A percentile compares a stretch with the other conserved stretches of the same genome.
Evolutionary conservation across 92 coral and sea anemone species (phyloP).

Genomic region (Desmophyllum pertusum): DNA sequence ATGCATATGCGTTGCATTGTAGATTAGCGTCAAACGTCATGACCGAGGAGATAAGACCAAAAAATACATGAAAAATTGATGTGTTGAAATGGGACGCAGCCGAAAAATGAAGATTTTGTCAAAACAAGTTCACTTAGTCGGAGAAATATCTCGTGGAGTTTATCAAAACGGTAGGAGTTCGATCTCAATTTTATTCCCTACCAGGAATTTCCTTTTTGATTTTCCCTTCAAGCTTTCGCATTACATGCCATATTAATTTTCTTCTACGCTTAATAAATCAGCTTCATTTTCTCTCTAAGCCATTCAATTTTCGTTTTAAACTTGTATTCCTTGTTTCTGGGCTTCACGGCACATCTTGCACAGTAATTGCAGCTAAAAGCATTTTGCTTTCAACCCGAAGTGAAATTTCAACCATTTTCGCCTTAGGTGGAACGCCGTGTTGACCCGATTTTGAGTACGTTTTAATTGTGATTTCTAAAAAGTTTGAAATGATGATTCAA

Average conservation of each 20-base stretch:
- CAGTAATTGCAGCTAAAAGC: slow-evolving; percentile 44
- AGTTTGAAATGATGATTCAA: slow-evolving; percentile 37
- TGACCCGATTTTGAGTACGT: slow-evolving; percentile 31
- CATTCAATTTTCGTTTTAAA: slow-evolving; percentile 24
- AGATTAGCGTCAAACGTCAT: slow-evolving; percentile 42
- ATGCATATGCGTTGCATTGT: slow-evolving; percentile 49
- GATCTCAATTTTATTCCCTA: background rate
- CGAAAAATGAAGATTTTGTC: slow-evolving; percentile 35
- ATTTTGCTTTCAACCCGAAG: slow-evolving; percentile 30
- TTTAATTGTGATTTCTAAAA: slow-evolving; percentile 38
- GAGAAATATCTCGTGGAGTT: slow-evolving; percentile 32
- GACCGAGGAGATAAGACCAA: slow-evolving; percentile 29
- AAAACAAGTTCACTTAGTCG: slow-evolving; percentile 28
- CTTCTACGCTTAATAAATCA: slow-evolving; percentile 18
- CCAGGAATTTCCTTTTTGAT: slow-evolving; percentile 16
- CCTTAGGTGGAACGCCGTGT: slow-evolving; percentile 35
- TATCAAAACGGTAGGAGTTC: slow-evolving; percentile 11
- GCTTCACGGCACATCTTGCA: background rate
- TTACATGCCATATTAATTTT: slow-evolving; percentile 19
- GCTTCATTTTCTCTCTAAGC: slow-evolving; percentile 9
- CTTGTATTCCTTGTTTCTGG: slow-evolving; percentile 22
- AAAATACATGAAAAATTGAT: slow-evolving; percentile 49
- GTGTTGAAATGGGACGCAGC: slow-evolving; percentile 54
- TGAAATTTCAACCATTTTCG: slow-evolving; percentile 43
- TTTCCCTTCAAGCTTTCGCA: background rate